These are phyloP conservation scores for Sinopyrophorus schimmeli DNA, from an alignment of 2,888 invertebrate species.

Conservation along the genomic window DNA sequence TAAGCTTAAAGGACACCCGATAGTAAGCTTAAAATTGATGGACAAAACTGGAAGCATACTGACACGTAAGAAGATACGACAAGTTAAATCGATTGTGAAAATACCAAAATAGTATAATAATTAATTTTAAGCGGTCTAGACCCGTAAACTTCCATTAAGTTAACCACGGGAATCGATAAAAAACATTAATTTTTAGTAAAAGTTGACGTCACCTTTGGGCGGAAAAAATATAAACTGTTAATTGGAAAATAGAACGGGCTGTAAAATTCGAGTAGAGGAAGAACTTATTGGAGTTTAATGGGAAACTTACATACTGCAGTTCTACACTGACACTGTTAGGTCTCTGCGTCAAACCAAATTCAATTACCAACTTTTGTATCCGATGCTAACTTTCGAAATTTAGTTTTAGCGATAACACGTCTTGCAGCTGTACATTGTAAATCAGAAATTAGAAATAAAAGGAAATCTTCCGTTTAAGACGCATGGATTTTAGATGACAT, in stretches of 20 bases:
- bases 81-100: slow-evolving; percentile 2
- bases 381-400: no score
- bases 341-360: slow-evolving; percentile 2
- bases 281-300: slow-evolving; percentile 19
- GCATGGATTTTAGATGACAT: no score
- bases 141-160: slow-evolving; percentile 1
- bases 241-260: slow-evolving; percentile 10
- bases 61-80: neutral
- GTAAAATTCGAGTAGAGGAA: slow-evolving; percentile 4
- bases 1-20: no score
- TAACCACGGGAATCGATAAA: slow-evolving; percentile 1
- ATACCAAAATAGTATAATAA: slow-evolving; percentile 5
- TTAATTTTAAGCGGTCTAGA: slow-evolving; percentile 5
- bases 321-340: slow-evolving; percentile 9
- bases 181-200: slow-evolving; percentile 2
- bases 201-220: slow-evolving; percentile 1
- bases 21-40: no score
- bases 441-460: no score
- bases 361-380: slow-evolving; percentile 7
- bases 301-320: slow-evolving; percentile 19
- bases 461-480: no score
- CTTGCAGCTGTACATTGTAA: no score
- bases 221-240: slow-evolving; percentile 8
- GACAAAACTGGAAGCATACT: no score
- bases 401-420: no score